Conservation (phyloP, 1,140 invertebrate genomes). For the Macrosteles quadrilineatus region DNA sequence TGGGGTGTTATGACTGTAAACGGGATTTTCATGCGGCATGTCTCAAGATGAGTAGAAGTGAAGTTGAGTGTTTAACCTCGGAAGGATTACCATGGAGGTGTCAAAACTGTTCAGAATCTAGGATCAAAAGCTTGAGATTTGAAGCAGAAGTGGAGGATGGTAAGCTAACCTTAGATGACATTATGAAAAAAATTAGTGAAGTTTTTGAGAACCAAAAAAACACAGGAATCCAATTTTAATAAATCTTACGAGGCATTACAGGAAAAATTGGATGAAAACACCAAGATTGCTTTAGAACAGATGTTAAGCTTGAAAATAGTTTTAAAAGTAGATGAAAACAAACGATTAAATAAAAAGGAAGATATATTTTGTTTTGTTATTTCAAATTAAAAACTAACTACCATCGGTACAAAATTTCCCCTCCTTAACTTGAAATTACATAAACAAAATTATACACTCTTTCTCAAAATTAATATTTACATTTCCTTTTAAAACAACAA, state of each 20-base stretch:
- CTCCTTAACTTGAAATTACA: too few relatives aligned
- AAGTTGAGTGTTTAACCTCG: not conserved
- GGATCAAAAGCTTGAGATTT: not conserved
- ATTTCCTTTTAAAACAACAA: too few relatives aligned
- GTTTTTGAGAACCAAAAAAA: not conserved
- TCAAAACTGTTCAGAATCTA: not conserved
- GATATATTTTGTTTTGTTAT: too few relatives aligned
- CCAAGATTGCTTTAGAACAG: not conserved
- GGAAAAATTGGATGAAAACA: not conserved
- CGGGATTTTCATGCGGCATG: conserved; percentile 1
- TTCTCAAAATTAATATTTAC: too few relatives aligned
- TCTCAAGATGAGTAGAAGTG: not conserved
- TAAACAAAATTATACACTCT: too few relatives aligned
- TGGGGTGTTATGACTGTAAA: not conserved
- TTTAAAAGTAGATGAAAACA: not conserved
- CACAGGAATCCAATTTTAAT: not conserved
- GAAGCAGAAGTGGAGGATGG: not conserved
- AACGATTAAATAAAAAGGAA: not conserved
- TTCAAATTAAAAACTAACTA: too few relatives aligned
- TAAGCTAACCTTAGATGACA: not conserved
- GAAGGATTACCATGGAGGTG: not conserved
- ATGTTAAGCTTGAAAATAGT: not conserved
- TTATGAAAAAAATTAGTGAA: not conserved
- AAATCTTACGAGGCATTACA: not conserved
- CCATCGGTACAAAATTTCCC: too few relatives aligned